Conservation (phyloP, 2,888 invertebrate species). For the Plemyria rubiginata region DNA sequence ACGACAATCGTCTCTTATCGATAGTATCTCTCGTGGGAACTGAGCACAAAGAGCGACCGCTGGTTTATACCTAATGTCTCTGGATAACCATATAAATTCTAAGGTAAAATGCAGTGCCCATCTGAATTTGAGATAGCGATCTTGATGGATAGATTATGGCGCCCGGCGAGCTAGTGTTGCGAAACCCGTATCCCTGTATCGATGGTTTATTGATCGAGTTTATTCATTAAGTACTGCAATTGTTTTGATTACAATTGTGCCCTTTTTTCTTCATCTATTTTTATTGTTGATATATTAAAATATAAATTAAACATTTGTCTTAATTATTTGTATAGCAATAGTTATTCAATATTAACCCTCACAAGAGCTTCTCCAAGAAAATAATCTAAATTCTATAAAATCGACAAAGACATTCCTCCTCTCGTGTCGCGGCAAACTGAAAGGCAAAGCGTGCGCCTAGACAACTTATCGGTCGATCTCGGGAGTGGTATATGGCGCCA, state of each 20-base stretch:
- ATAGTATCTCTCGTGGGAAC: conserved; percentile 63
- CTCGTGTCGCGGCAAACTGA: conserved; percentile 36
- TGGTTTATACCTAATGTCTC: conserved; percentile 52
- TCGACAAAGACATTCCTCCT: conserved; percentile 42
- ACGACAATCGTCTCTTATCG: conserved; percentile 60
- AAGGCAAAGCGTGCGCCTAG: conserved; percentile 51
- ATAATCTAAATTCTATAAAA: conserved; percentile 27
- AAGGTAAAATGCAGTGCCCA: conserved; percentile 62
- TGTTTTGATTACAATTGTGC: conserved; percentile 1
- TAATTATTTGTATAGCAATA: no score
- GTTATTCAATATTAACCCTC: background rate
- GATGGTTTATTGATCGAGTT: conserved; percentile 28
- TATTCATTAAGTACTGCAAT: conserved; percentile 9
- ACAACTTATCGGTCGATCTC: conserved; percentile 57
- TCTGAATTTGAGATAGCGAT: conserved; percentile 68
- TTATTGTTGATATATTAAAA: background rate
- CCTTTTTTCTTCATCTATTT: background rate
- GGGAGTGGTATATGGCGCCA: conserved; percentile 62
- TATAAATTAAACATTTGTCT: no score
- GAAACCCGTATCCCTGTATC: conserved; percentile 42
- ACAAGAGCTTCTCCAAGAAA: background rate
- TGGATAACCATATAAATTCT: conserved; percentile 63
- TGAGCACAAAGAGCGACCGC: conserved; percentile 62
- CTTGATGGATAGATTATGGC: conserved; percentile 71
- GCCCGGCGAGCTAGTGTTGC: conserved; percentile 50